A percentile compares a stretch with the other conserved stretches of the same genome.
phyloP scores from a whole-genome alignment of 2,888 invertebrate genomes.

The Coelogynopora nodosa region DNA sequence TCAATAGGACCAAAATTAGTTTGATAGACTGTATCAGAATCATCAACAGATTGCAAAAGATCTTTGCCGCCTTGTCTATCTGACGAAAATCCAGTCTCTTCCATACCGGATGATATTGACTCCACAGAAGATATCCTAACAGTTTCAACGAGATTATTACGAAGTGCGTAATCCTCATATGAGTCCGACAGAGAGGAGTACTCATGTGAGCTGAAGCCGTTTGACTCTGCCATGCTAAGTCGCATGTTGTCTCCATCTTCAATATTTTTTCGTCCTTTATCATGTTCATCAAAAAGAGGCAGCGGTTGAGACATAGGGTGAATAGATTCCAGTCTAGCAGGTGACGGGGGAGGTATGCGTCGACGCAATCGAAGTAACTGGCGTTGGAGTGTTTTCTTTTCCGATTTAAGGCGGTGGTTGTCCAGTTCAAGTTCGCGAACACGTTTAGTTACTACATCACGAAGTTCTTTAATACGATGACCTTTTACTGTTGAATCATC shows the following conservation, averaged over 20 bases:
- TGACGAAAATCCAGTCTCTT: not conserved
- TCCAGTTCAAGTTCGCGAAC: conserved; percentile 39
- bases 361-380: conserved; percentile 30
- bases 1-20: not conserved
- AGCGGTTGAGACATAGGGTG: not conserved
- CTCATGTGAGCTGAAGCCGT: not conserved
- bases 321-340: not conserved
- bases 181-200: conserved; percentile 25
- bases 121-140: not conserved
- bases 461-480: not conserved
- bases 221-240: conserved; percentile 12
- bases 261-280: not conserved
- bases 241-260: not conserved
- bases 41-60: not conserved
- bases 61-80: not conserved
- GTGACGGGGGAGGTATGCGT: conserved; percentile 9
- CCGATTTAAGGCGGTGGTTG: conserved; percentile 41
- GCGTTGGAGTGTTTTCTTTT: conserved; percentile 37
- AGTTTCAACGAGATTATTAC: not conserved
- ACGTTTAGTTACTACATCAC: not conserved
- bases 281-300: not conserved
- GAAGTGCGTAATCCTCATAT: not conserved
- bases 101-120: not conserved
- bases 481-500: no score
- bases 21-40: not conserved